Evolutionary conservation across 1,140 invertebrate species (phyloP).

Genomic region (Philopotamus ludificatus): DNA sequence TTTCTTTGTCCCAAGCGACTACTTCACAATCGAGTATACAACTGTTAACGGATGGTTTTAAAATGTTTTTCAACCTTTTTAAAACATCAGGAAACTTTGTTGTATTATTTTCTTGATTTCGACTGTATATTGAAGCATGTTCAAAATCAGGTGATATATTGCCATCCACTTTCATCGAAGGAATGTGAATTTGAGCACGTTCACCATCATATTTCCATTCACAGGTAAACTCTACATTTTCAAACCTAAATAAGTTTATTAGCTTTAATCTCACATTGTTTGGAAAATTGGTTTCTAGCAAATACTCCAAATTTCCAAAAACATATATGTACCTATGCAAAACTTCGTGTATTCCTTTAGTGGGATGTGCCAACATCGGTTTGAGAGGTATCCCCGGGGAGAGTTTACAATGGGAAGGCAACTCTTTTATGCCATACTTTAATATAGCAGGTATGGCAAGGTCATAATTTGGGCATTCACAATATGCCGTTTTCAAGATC

Average conservation of each 20-base stretch:
- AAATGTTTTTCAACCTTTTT: slow-evolving; percentile 63
- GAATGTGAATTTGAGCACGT: slow-evolving; percentile 82
- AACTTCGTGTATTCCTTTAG: slow-evolving; percentile 89
- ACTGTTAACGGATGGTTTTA: slow-evolving; percentile 66
- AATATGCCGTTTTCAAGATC: slow-evolving; percentile 90
- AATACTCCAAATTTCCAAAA: too few relatives aligned
- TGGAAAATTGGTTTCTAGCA: too few relatives aligned
- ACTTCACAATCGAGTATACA: slow-evolving; percentile 97
- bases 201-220: slow-evolving; percentile 99
- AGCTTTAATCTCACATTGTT: too few relatives aligned
- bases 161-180: slow-evolving; percentile 38
- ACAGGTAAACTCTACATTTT: slow-evolving; percentile 91
- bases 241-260: slow-evolving; percentile 73
- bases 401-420: slow-evolving; percentile 83
- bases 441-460: slow-evolving; percentile 80
- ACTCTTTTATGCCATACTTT: slow-evolving; percentile 72
- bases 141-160: slow-evolving; percentile 40
- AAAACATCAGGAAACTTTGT: slow-evolving; percentile 97
- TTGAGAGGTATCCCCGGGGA: slow-evolving; percentile 93
- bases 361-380: slow-evolving; percentile 98
- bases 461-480: slow-evolving; percentile 96
- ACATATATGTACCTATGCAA: slow-evolving; percentile 71
- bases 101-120: slow-evolving; percentile 99
- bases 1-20: slow-evolving; percentile 92
- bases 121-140: slow-evolving; percentile 74